phyloP scores from a whole-genome alignment of 2,113 vertebrate species.

The Engystomops pustulosus region DNA sequence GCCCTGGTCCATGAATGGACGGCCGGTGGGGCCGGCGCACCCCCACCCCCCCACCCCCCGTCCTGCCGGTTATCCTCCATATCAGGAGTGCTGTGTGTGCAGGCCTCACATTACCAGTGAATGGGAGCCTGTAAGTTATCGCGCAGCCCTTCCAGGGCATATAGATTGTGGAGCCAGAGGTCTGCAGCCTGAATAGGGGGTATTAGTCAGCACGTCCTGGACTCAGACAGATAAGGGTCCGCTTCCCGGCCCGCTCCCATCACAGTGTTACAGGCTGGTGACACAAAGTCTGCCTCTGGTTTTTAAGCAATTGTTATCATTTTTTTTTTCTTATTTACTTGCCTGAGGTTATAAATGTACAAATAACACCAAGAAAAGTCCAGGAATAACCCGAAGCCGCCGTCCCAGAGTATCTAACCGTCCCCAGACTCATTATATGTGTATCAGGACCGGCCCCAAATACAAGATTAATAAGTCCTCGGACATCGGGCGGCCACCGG shows the following conservation, averaged over 20 bases:
- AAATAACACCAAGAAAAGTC: constrained; percentile 60
- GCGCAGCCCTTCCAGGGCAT: constrained; percentile 59
- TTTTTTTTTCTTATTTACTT: constrained; percentile 64
- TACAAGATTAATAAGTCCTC: neutral
- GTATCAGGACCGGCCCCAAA: neutral
- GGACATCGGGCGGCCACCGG: neutral
- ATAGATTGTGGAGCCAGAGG: constrained; percentile 66
- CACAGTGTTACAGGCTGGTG: constrained; percentile 67
- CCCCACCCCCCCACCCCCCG: no score
- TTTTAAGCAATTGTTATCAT: constrained; percentile 66
- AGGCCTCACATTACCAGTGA: constrained; percentile 45
- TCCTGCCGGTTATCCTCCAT: neutral
- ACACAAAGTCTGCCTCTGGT: constrained; percentile 68
- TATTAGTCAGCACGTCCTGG: constrained; percentile 69
- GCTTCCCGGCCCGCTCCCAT: constrained; percentile 68
- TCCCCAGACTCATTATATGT: constrained; percentile 16
- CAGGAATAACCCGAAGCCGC: neutral
- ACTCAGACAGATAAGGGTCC: constrained; percentile 65
- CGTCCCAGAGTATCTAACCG: neutral
- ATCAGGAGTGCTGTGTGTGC: constrained; percentile 53
- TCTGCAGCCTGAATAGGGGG: constrained; percentile 60
- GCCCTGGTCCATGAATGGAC: neutral
- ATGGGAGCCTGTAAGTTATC: constrained; percentile 56
- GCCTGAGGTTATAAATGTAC: constrained; percentile 64
- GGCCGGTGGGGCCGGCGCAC: no score